Percentiles rank a stretch among this genome's conserved stretches.
Evolutionary conservation across 2,888 invertebrate species (phyloP).

Genomic region (Chloroclysta siterata): DNA sequence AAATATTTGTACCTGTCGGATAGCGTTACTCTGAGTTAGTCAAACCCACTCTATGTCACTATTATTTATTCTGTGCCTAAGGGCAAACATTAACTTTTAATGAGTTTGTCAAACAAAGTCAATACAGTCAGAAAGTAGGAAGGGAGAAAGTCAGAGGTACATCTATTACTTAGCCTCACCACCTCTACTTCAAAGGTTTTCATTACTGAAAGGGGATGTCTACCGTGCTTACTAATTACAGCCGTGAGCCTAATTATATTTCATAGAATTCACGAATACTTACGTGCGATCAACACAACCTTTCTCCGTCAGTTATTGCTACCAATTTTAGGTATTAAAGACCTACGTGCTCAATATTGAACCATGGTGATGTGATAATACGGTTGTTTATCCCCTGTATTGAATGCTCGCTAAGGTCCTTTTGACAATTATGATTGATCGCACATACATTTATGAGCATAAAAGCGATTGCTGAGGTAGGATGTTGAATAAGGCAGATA

Average conservation of each 20-base stretch:
- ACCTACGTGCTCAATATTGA: neutral
- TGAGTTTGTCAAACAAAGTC: no score
- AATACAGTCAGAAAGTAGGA: no score
- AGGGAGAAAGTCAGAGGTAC: no score
- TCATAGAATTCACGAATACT: neutral
- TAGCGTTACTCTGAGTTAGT: no score
- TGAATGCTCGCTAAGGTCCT: conserved; percentile 1
- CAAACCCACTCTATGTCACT: no score
- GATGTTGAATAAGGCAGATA: neutral
- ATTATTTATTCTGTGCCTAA: no score
- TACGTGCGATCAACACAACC: neutral
- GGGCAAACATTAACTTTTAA: no score
- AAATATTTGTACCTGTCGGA: no score
- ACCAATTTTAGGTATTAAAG: neutral
- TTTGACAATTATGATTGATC: conserved; percentile 11
- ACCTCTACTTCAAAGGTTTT: no score
- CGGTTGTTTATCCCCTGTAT: neutral
- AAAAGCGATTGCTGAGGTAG: conserved; percentile 10
- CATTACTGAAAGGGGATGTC: no score
- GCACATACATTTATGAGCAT: neutral
- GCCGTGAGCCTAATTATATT: neutral
- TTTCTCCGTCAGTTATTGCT: neutral
- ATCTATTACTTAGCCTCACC: no score
- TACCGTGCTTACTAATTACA: neutral
- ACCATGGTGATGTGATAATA: neutral